Evolutionary conservation across 2,888 invertebrate species (phyloP).

Genomic region (Bedellia somnulentella): DNA sequence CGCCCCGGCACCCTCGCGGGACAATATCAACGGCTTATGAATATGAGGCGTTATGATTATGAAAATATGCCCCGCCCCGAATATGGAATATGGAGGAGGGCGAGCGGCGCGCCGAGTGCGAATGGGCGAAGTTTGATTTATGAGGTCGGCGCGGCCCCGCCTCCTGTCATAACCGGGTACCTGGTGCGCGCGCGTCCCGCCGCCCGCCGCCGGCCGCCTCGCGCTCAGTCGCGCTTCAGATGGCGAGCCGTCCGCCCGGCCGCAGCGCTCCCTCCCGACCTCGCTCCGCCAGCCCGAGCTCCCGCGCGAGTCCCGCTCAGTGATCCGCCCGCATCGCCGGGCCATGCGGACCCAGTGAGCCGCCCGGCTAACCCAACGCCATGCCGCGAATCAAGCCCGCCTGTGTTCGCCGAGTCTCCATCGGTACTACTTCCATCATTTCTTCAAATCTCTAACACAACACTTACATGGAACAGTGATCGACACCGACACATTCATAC

Average conservation of each 20-base stretch:
- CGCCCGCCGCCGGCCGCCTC: conserved; percentile 34
- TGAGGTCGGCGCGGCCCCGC: conserved; percentile 66
- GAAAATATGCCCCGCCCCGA: conserved; percentile 62
- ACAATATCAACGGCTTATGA: conserved; percentile 54
- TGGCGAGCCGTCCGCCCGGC: conserved; percentile 54
- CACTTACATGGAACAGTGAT: conserved; percentile 28
- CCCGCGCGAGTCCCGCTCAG: conserved; percentile 18
- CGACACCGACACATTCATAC: conserved; percentile 2
- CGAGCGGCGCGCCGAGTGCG: conserved; percentile 65
- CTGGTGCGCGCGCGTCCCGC: conserved; percentile 63
- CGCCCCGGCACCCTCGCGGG: conserved; percentile 33
- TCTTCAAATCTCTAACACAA: conserved; percentile 18
- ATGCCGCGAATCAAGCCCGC: conserved; percentile 59
- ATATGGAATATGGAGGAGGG: conserved; percentile 66
- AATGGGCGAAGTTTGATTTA: conserved; percentile 69
- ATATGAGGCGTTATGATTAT: conserved; percentile 63
- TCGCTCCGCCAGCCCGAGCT: too few relatives aligned
- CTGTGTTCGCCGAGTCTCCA: conserved; percentile 60
- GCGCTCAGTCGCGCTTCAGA: conserved; percentile 59
- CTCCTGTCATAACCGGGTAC: conserved; percentile 69
- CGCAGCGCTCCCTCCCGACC: conserved; percentile 24
- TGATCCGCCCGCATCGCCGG: conserved; percentile 13
- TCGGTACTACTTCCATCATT: conserved; percentile 44
- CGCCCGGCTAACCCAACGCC: conserved; percentile 19
- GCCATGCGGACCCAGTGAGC: conserved; percentile 37